phyloP scores from a whole-genome alignment of 2,888 invertebrate species.

The Embidobia sp. region DNA sequence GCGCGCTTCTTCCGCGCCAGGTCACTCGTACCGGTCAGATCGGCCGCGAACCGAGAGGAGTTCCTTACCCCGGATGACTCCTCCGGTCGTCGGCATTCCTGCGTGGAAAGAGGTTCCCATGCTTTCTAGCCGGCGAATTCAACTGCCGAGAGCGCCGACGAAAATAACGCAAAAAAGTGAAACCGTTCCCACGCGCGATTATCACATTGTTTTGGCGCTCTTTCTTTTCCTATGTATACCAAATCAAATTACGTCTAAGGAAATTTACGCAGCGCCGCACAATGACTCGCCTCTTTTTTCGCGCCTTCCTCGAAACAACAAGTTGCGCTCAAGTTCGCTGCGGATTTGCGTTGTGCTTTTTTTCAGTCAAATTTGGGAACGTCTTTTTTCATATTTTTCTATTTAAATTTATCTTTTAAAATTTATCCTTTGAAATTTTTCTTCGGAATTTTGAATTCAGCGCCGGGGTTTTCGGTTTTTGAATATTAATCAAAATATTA shows the following conservation, averaged over 20 bases:
- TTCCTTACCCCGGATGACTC: slow-evolving; percentile 58
- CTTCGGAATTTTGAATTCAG: too few relatives aligned
- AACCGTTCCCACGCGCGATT: slow-evolving; percentile 61
- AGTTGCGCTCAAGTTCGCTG: too few relatives aligned
- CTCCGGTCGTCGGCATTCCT: slow-evolving; percentile 54
- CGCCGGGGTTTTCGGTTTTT: too few relatives aligned
- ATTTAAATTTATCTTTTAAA: too few relatives aligned
- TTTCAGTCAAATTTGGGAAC: too few relatives aligned
- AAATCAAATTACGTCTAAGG: neutral
- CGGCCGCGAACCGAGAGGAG: slow-evolving; percentile 29
- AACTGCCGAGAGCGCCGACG: slow-evolving; percentile 15
- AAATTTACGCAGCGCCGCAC: neutral
- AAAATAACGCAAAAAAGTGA: slow-evolving; percentile 61
- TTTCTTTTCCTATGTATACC: slow-evolving; percentile 22
- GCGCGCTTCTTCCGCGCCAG: slow-evolving; percentile 16
- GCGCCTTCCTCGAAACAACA: too few relatives aligned
- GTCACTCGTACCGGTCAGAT: slow-evolving; percentile 45
- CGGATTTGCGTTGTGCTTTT: too few relatives aligned
- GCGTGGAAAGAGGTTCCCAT: slow-evolving; percentile 62
- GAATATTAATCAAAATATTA: too few relatives aligned
- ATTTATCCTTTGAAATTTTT: too few relatives aligned
- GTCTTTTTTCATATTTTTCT: too few relatives aligned
- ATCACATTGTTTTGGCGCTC: slow-evolving; percentile 40
- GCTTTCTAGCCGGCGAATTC: slow-evolving; percentile 61
- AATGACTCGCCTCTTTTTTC: too few relatives aligned